Evolutionary conservation across 2,113 vertebrate species (phyloP).

Genomic region (Sebastes fasciatus): DNA sequence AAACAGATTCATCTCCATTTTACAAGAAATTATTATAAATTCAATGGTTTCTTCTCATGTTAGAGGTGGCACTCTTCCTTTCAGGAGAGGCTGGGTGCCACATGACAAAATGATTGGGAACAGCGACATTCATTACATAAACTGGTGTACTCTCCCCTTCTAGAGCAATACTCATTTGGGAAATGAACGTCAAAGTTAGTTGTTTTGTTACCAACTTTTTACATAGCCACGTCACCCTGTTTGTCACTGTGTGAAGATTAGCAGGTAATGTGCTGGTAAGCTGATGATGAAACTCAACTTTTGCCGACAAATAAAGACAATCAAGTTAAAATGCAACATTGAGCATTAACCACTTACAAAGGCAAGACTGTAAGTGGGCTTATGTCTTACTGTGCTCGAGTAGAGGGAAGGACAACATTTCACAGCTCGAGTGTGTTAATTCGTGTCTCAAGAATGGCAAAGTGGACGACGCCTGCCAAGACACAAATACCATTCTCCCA

Average conservation of each 20-base stretch:
- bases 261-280: background rate
- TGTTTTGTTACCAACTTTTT: background rate
- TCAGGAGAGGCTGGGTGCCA: background rate
- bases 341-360: background rate
- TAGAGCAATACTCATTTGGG: background rate
- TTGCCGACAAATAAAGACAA: background rate
- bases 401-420: background rate
- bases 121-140: background rate
- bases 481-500: slow-evolving; percentile 19
- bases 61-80: background rate
- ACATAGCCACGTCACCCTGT: background rate
- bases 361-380: background rate
- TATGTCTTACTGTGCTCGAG: background rate
- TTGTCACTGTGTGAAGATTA: background rate
- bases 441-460: slow-evolving; percentile 2
- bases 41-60: background rate
- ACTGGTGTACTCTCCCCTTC: no score
- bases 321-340: background rate
- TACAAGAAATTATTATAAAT: background rate
- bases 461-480: slow-evolving; percentile 3
- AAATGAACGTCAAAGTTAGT: background rate
- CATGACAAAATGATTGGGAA: background rate
- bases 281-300: background rate
- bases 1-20: background rate
- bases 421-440: background rate